Base-by-base conservation (phyloP, 1,140 invertebrate species). In the Musca vetustissima region DNA sequence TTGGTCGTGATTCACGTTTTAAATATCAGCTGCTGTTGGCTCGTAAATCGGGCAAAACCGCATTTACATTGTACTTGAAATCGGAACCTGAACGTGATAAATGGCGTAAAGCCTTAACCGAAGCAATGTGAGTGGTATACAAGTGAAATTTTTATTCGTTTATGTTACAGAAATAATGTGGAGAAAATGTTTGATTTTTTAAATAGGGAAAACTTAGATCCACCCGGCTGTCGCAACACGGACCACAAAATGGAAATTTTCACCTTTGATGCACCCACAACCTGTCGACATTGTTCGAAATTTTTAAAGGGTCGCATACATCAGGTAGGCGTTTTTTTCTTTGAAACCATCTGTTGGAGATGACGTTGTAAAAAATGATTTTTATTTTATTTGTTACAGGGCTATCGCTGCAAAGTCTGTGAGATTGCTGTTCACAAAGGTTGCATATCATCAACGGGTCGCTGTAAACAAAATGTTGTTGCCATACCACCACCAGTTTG, bases 31-130 rank as follows among this genome's bases (percentile, higher is more conserved):
- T 95, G 87, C 85, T 92, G 69, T 84, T 98, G 48, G 93, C 95
- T 19, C 90, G 93, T 71, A 90, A 92, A 73, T 89, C 92, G 72
- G 90, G 91, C 72, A 88, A 89, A 70, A 91, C 89, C 43, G 95
- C 92, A 8, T 97, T 92, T 79, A 97, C 96, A 8, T 88, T 98
- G 75, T 95, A 91, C 81, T 92, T 95, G 1, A 90, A 95, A 77
- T 95, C 91, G 9, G 93, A 95, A 71, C 94, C 96, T 48, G 88
- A 91, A 69, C 93, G 95, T 71, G 86, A 89, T 71, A 92, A 93
- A 80, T 98, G 96, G 95, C 91, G 97, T 17, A 94, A 95, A 76
- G 93, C 95, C 7, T 90, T 98, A 24, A 88, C 90, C 61, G 93
- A 97, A 76, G 96, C 96, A 49, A 89, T 97, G 93, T 95, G 83